Conservation (phyloP, 2,797 vertebrate genomes). For the Sebastes aleutianus region DNA sequence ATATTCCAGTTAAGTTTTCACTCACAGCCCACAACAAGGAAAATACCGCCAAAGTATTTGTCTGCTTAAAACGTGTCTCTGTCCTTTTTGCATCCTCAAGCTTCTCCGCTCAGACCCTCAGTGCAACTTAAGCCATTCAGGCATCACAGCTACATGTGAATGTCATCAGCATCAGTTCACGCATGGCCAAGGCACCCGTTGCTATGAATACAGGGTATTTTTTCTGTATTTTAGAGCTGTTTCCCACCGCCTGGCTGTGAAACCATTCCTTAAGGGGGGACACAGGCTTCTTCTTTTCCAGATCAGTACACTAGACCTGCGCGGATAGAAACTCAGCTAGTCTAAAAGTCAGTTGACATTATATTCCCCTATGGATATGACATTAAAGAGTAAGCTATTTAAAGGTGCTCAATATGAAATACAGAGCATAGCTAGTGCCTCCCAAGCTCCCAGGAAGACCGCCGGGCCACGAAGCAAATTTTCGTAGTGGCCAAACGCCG, state of each 20-base stretch:
- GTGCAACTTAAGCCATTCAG: constrained; percentile 61
- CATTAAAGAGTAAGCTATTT: not conserved
- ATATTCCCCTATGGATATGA: not conserved
- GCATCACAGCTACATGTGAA: constrained; percentile 74
- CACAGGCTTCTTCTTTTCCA: constrained; percentile 43
- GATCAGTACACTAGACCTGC: constrained; percentile 52
- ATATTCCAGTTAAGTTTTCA: constrained; percentile 4
- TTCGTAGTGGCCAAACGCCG: not conserved
- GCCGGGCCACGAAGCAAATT: not conserved
- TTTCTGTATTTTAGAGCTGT: constrained; percentile 41
- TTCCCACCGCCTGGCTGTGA: constrained; percentile 45
- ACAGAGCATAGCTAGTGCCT: not conserved
- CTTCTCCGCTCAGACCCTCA: constrained; percentile 44
- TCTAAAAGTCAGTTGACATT: constrained; percentile 32
- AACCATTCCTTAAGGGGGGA: constrained; percentile 51
- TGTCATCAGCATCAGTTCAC: constrained; percentile 78
- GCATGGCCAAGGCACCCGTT: constrained; percentile 60
- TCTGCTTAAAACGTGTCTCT: constrained; percentile 46
- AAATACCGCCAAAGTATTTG: constrained; percentile 39
- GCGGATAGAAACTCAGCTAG: constrained; percentile 35
- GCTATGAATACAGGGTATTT: constrained; percentile 43
- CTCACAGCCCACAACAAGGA: not conserved
- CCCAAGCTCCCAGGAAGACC: not conserved
- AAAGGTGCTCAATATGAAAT: not conserved
- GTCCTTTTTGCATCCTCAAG: constrained; percentile 39